Base-by-base conservation (phyloP, 2,113 vertebrate species). In the Hemiprocne comata region DNA sequence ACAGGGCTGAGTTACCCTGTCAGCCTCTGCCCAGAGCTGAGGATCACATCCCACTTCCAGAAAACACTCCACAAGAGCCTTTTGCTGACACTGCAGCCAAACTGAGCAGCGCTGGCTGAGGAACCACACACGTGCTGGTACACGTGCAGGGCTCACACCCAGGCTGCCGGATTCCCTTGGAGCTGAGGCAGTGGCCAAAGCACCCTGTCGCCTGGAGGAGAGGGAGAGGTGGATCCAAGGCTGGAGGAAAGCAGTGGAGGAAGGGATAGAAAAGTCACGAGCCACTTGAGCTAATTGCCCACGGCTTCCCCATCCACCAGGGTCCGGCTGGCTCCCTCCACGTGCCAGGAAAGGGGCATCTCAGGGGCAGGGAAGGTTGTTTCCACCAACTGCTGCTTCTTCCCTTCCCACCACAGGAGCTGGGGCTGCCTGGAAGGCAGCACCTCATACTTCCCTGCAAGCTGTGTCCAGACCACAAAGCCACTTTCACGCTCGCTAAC, bases 51-150 rank as follows among this genome's bases (percentile, higher is more conserved):
- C 1, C 42, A 3, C 88, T 95, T 73, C 83, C 93, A 93, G 91
- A 75, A 89, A 92, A 70, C 51, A 34, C 80, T 94, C 64, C 7
- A 18, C 23, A 88, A 85, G 86, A 94, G 93, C 81, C 66, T 81
- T 87, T 10, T 87, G 81, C 89, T 87, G 94, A 85, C 74, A 94
- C 10, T 57, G 66, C 75, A 90, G 92, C 82, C 94, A 91, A 96
- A 73, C 76, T 46, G 93, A 24, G 70, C 84, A 78, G 93, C 10
- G 4, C 80, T 95, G 95, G 93, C 95, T 70, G 81, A 65, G 78
- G 78, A 79, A 4, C n/a, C 0, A 1, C 91, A 60, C 85, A 71
- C 13, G 48, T 89, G 94, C 89, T 94, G 94, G 81, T 83, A 71
- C 89, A 91, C 5, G 51, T 87, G 91, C 87, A 57, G 28, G 0